Evolutionary conservation across 2,888 invertebrate species (phyloP), one percentile per base, ranked within the genome.

Genomic region (Drosophila prolongata): DNA sequence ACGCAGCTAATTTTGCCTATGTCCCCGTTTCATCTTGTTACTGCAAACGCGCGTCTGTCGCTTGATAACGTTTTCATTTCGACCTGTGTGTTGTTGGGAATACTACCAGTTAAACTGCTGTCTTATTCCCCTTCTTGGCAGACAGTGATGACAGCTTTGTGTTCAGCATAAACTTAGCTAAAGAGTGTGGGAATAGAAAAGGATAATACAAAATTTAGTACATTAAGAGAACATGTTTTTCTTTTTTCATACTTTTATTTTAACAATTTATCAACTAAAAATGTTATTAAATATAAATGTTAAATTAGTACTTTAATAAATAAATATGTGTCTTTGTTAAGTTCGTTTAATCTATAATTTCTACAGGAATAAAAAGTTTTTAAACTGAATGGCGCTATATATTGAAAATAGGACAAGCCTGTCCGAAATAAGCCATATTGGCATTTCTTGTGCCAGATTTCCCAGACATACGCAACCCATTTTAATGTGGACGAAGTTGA

Each of bases 61-160:
- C 66, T 62, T 87, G 86, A 87, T 85, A 87, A 82, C 86, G 38
- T 75, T 79, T 75, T 75, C 71, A 87, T 79, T 76, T 77, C 56
- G 42, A 53, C 53, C 50, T 19, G 57, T 52, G 50, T 14, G 34
- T 54, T 57, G 56, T 52, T 64, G 53, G 4, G 40, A 19, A 43
- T 52, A 24, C 37, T 44, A 59, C 40, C 56, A 42, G 40, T 64
- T 42, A 43, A 14, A 14, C 27, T 50, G 30, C 49, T 52, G 13
- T 24, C 11, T n/a, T 16, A 3, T 16, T 40, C 46, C 34, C 11
- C 49, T 9, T 56, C 35, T 44, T 30, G 19, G 38, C 16, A 38
- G 57, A 58, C 19, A 59, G 58, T 59, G 40, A 56, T 56, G 40
- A 6, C 30, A 34, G 38, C 4, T 46, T 46, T n/a, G 6, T 3